Percentiles rank a stretch among this genome's conserved stretches.
phyloP scores from a whole-genome alignment of 2,113 vertebrate species.

The Lagopus muta region DNA sequence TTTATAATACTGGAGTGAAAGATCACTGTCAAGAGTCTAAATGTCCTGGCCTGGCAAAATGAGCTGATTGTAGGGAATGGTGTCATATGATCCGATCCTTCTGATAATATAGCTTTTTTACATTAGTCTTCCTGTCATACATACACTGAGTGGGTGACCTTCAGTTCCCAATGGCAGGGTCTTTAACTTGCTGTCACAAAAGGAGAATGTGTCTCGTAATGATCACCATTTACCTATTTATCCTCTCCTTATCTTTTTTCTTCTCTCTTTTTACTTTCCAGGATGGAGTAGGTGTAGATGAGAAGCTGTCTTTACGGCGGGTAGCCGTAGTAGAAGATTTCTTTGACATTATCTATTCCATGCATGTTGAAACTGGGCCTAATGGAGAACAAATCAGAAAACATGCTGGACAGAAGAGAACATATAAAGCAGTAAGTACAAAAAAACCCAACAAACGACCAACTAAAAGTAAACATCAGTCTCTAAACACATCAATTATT shows the following conservation, averaged over 20 bases:
- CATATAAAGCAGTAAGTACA: slow-evolving; percentile 87
- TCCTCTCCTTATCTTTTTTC: slow-evolving; percentile 21
- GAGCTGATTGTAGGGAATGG: not conserved
- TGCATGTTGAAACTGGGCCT: slow-evolving; percentile 88
- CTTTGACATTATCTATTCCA: slow-evolving; percentile 90
- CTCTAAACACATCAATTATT: not conserved
- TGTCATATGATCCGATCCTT: not conserved
- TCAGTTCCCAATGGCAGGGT: slow-evolving; percentile 9
- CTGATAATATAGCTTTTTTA: not conserved
- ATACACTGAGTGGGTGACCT: slow-evolving; percentile 5
- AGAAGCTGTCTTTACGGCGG: slow-evolving; percentile 84
- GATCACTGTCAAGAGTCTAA: not conserved
- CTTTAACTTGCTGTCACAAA: slow-evolving; percentile 5
- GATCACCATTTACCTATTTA: slow-evolving; percentile 16
- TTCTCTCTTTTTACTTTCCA: slow-evolving; percentile 57
- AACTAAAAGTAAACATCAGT: not conserved
- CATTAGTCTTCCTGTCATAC: not conserved
- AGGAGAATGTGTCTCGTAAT: not conserved
- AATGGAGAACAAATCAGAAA: slow-evolving; percentile 89
- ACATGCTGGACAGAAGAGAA: slow-evolving; percentile 88
- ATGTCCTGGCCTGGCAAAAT: not conserved
- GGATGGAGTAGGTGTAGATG: slow-evolving; percentile 86
- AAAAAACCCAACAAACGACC: not conserved
- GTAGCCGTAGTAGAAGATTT: slow-evolving; percentile 89
- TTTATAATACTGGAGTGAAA: not conserved